Conservation (phyloP, 2,888 invertebrate species). For the Eilema depressum region DNA sequence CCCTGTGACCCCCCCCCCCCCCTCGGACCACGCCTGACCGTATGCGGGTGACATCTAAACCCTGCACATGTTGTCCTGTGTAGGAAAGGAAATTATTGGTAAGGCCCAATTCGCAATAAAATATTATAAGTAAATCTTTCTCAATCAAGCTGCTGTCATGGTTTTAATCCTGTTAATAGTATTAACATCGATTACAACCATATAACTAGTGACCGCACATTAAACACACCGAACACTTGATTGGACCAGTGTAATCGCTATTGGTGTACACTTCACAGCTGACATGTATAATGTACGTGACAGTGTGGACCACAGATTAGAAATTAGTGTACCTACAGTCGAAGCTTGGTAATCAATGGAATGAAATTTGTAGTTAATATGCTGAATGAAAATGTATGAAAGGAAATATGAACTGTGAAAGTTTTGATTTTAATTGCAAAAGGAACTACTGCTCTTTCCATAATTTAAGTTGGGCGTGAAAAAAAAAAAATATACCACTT, state of each 20-base stretch:
- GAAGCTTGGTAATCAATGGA: constrained; percentile 18
- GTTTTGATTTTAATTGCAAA: no score
- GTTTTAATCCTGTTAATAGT: not conserved
- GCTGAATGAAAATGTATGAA: not conserved
- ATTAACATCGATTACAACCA: not conserved
- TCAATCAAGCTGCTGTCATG: no score
- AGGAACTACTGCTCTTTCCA: no score
- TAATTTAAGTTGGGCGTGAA: no score
- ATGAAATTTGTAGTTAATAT: constrained; percentile 20
- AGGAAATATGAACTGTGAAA: not conserved
- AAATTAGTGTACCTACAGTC: not conserved
- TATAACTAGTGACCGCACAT: not conserved
- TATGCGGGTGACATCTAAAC: no score
- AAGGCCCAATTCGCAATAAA: no score
- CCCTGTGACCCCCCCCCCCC: no score
- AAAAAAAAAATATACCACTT: no score
- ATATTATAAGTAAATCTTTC: no score
- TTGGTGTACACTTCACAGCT: not conserved
- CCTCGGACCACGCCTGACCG: no score
- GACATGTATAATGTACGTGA: not conserved
- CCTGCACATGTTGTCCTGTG: no score
- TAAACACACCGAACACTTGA: not conserved
- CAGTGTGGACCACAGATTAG: not conserved
- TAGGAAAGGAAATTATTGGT: no score
- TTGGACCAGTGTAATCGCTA: not conserved